Percentiles rank a stretch among this genome's conserved stretches.
phyloP scores from a whole-genome alignment of 2,888 invertebrate genomes.

The Hartigia nigra region DNA sequence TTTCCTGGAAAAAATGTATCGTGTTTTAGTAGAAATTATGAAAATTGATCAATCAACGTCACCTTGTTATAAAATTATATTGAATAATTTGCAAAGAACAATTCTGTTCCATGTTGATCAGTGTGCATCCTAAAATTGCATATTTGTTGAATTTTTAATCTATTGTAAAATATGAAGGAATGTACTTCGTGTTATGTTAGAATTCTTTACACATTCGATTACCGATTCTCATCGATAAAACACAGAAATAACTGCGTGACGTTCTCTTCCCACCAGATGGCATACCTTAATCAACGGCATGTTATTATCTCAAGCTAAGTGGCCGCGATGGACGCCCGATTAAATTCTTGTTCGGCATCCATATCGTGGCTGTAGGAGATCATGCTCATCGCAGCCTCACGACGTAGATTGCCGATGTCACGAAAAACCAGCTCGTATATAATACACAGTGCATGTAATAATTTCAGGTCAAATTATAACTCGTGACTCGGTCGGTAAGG shows the following conservation, averaged over 20 bases:
- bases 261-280: too few species aligned
- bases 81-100: neutral
- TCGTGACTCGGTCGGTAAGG: neutral
- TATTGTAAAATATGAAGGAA: neutral
- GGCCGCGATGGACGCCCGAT: neutral
- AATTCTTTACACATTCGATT: neutral
- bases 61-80: neutral
- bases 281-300: neutral
- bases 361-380: neutral
- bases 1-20: neutral
- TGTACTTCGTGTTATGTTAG: neutral
- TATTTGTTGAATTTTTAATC: neutral
- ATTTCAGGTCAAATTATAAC: neutral
- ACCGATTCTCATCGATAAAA: neutral
- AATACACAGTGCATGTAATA: neutral
- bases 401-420: neutral
- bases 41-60: neutral
- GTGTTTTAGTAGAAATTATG: neutral
- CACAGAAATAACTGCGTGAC: neutral
- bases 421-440: neutral
- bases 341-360: neutral
- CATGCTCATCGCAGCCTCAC: neutral
- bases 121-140: neutral
- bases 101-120: neutral
- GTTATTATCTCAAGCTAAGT: neutral